These are phyloP conservation scores for Hemicentrotus pulcherrimus DNA, from an alignment of 35 echinoderm and acorn worm species.

Conservation along the genomic window DNA sequence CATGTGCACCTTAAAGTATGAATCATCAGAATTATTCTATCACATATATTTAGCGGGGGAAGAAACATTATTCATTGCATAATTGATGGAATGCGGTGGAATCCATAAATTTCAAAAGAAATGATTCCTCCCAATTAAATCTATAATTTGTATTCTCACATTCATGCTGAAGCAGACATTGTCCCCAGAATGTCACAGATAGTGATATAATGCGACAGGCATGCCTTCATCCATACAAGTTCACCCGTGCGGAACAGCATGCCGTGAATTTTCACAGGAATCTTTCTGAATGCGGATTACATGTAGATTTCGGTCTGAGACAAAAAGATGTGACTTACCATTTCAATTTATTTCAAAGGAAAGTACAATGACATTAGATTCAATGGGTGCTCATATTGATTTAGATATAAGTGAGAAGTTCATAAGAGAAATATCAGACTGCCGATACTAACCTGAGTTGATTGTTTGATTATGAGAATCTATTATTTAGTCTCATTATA, in stretches of 20 bases:
- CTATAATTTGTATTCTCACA: neutral
- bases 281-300: neutral
- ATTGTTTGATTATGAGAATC: neutral
- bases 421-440: neutral
- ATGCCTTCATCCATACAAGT: neutral
- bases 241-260: neutral
- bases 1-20: neutral
- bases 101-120: neutral
- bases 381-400: neutral
- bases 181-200: neutral
- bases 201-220: neutral
- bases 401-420: neutral
- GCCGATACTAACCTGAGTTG: neutral
- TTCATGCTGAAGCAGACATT: neutral
- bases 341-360: neutral
- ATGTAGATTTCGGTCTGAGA: neutral
- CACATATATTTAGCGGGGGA: neutral
- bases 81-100: neutral
- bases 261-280: neutral
- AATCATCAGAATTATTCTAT: neutral
- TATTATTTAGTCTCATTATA: neutral
- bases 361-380: slow-evolving; percentile 4
- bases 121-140: neutral
- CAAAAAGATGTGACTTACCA: neutral
- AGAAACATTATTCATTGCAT: neutral